phyloP scores from a whole-genome alignment of 2,888 invertebrate species.

The Chrysolina americana region DNA sequence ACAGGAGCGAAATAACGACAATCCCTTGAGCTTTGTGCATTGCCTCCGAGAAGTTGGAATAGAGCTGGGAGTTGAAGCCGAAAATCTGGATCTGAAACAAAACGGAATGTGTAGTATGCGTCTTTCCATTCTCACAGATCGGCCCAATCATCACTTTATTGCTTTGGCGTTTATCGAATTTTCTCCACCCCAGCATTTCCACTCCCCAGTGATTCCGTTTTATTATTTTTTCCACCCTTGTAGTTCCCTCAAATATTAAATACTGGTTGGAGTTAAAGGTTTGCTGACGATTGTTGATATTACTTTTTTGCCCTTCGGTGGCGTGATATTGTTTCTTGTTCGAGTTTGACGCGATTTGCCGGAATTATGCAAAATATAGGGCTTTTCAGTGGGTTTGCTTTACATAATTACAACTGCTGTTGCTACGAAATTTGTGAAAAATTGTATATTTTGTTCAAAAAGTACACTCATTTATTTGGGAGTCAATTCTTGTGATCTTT shows the following conservation, averaged over 20 bases:
- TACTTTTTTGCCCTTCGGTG: slow-evolving; percentile 25
- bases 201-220: slow-evolving; percentile 39
- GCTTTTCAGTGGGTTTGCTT: not conserved
- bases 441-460: too few species aligned
- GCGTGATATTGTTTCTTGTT: slow-evolving; percentile 7
- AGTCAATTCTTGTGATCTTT: too few species aligned
- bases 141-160: slow-evolving; percentile 69
- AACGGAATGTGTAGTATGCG: slow-evolving; percentile 47
- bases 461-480: too few species aligned
- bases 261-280: slow-evolving; percentile 34
- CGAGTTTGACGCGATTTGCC: not conserved
- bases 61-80: slow-evolving; percentile 97
- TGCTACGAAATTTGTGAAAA: not conserved
- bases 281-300: slow-evolving; percentile 9
- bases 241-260: slow-evolving; percentile 41
- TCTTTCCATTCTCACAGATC: slow-evolving; percentile 59
- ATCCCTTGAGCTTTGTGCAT: slow-evolving; percentile 95
- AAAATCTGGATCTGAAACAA: slow-evolving; percentile 94
- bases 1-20: slow-evolving; percentile 92
- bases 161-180: slow-evolving; percentile 68
- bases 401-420: not conserved
- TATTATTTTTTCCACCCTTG: slow-evolving; percentile 33
- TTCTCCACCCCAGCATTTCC: slow-evolving; percentile 64
- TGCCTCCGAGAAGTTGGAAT: slow-evolving; percentile 96
- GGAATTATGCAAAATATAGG: not conserved